A percentile compares a stretch with the other conserved stretches of the same genome.
These are phyloP conservation scores for Ginglymostoma cirratum DNA, from an alignment of 2,113 vertebrate genomes.

Conservation along the genomic window DNA sequence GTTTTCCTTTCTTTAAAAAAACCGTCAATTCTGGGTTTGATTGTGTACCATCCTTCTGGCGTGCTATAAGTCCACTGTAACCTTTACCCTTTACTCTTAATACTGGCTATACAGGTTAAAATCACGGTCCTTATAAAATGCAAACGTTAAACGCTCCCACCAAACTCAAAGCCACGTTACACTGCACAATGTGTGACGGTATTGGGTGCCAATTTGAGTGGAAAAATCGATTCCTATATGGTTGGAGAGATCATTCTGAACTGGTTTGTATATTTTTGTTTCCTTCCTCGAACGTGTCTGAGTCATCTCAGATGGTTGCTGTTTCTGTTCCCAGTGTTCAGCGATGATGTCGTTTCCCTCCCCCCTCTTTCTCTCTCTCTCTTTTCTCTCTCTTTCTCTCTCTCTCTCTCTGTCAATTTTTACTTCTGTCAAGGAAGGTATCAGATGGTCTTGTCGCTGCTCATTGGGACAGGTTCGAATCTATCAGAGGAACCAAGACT, in stretches of 20 bases:
- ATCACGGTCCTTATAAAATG: slow-evolving; percentile 24
- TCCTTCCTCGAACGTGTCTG: not conserved
- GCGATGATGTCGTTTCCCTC: not conserved
- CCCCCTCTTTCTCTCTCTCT: slow-evolving; percentile 42
- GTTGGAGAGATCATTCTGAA: not conserved
- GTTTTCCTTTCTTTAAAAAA: not conserved
- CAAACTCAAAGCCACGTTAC: slow-evolving; percentile 15
- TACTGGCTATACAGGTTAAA: slow-evolving; percentile 32
- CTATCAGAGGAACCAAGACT: slow-evolving; percentile 35
- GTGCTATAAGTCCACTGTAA: not conserved
- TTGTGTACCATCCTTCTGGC: slow-evolving; percentile 1
- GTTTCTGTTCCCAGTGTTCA: slow-evolving; percentile 13
- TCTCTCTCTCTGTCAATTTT: slow-evolving; percentile 52
- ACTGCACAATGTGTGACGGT: not conserved
- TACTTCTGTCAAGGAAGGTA: slow-evolving; percentile 50
- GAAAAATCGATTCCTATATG: slow-evolving; percentile 20
- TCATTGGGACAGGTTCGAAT: not conserved
- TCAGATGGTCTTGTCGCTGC: slow-evolving; percentile 29
- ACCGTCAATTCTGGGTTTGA: not conserved
- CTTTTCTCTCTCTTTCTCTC: slow-evolving; percentile 44
- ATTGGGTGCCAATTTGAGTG: not conserved
- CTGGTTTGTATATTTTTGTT: not conserved
- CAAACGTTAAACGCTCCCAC: not conserved
- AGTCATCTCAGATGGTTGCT: not conserved
- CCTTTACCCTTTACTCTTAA: not conserved